Conservation (phyloP, 2,888 invertebrate species). For the Oxyteleia sp. region DNA sequence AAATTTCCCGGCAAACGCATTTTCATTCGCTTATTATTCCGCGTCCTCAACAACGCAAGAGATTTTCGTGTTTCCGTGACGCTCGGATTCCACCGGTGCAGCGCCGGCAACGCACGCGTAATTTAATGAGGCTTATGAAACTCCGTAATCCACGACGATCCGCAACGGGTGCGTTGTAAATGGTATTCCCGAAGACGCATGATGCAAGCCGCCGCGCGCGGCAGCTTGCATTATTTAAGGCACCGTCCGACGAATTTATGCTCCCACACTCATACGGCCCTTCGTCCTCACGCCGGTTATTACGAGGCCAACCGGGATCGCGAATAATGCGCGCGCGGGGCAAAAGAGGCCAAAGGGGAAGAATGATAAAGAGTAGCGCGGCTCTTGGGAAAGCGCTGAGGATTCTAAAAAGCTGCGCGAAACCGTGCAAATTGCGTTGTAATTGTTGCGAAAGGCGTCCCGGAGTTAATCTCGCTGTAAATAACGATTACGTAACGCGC, state of each 20-base stretch:
- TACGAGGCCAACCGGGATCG: constrained; percentile 27
- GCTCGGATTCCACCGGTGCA: constrained; percentile 40
- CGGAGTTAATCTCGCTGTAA: constrained; percentile 14
- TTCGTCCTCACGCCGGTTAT: no score
- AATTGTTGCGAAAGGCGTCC: constrained; percentile 27
- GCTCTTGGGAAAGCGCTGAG: constrained; percentile 42
- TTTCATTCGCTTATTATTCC: constrained; percentile 32
- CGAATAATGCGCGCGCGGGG: constrained; percentile 37
- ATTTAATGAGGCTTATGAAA: constrained; percentile 80
- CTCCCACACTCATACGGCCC: constrained; percentile 60
- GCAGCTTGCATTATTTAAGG: constrained; percentile 70
- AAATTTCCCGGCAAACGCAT: no score
- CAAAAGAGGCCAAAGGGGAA: constrained; percentile 29
- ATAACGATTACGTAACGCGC: constrained; percentile 22
- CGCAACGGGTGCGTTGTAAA: constrained; percentile 64
- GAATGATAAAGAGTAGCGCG: constrained; percentile 32
- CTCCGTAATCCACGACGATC: constrained; percentile 58
- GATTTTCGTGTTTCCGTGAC: constrained; percentile 48
- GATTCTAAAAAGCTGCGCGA: constrained; percentile 36
- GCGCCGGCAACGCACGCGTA: constrained; percentile 71
- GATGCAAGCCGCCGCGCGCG: constrained; percentile 38
- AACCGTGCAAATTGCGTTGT: constrained; percentile 26
- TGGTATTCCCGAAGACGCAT: constrained; percentile 61
- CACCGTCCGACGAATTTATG: constrained; percentile 65
- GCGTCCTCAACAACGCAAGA: constrained; percentile 13